Evolutionary conservation across 2,797 vertebrate genomes (phyloP), one percentile per base, ranked within the genome.

Genomic region (Tenualosa thibaudeaui): DNA sequence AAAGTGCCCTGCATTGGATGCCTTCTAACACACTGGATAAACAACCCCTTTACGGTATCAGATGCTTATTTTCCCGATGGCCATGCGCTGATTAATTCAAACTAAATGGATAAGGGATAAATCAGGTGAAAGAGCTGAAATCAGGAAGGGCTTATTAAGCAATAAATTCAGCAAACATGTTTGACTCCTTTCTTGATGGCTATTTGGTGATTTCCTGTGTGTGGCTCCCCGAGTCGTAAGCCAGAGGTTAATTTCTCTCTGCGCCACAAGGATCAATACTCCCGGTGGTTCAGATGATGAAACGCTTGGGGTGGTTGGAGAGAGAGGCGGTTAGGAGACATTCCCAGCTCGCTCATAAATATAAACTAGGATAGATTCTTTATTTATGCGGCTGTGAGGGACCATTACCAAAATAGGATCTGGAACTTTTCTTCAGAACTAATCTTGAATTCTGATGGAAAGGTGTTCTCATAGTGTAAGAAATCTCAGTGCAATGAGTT

Each of bases 101-200:
- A 75, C 37, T 15, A 40, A 37, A 75, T 43, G 68, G 68, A 75
- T 17, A 75, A 75, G 37, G 31, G 37, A 75, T 75, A 75, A 75
- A 75, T 40, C 68, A 75, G 68, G 31, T 15, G 65, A 37, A 37
- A 3, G 65, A 40, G 13, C 15, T 46, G 26, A 31, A 31, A 68
- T 82, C 49, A 31, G 22, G 60, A 54, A 46, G 5, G 46, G 58
- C 62, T 68, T 40, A 75, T 43, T 75, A 75, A 75, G 68, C 68
- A 5, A 75, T 75, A 75, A 40, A 75, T 75, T 75, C 68, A 7
- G 68, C 37, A 75, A 75, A 68, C 13, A 75, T 75, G 68, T 43
- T 19, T 19, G 68, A 40, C 68, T 75, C 40, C 68, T 40, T 43
- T 75, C 68, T 75, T 75, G 68, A 75, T 13, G 24, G 15, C 68